Conservation (phyloP, 2,888 invertebrate genomes). For the Automeris io region DNA sequence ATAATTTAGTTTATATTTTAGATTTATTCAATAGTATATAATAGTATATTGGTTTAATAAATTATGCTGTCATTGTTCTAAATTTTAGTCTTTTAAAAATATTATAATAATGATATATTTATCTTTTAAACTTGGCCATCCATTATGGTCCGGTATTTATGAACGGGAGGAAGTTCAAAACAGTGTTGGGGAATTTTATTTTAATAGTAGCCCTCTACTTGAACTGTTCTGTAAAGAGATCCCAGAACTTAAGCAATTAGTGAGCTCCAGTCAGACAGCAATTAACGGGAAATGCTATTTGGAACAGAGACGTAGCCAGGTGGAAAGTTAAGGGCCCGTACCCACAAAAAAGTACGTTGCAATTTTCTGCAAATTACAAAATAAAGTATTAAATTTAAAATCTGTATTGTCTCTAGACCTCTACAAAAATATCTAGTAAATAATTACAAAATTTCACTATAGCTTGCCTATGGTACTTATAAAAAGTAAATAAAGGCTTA, state of each 20-base stretch:
- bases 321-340: not conserved
- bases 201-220: conserved; percentile 67
- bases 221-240: conserved; percentile 63
- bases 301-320: conserved; percentile 16
- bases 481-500: too few species aligned
- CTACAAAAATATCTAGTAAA: too few species aligned
- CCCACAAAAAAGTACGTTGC: not conserved
- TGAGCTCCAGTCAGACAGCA: conserved; percentile 71
- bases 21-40: too few species aligned
- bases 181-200: conserved; percentile 62
- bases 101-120: conserved; percentile 2
- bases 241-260: conserved; percentile 75
- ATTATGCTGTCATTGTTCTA: too few species aligned
- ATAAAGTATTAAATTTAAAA: too few species aligned
- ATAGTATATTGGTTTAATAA: too few species aligned
- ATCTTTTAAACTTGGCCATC: conserved; percentile 6
- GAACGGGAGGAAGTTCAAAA: conserved; percentile 55
- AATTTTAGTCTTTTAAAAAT: not conserved
- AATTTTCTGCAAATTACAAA: too few species aligned
- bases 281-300: conserved; percentile 72
- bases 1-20: too few species aligned
- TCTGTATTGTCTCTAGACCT: too few species aligned
- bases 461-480: too few species aligned
- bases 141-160: conserved; percentile 30
- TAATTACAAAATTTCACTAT: too few species aligned